A percentile compares a stretch with the other conserved stretches of the same genome.
Conservation (phyloP, 2,888 invertebrate species). For the Drosophila colorata region DNA sequence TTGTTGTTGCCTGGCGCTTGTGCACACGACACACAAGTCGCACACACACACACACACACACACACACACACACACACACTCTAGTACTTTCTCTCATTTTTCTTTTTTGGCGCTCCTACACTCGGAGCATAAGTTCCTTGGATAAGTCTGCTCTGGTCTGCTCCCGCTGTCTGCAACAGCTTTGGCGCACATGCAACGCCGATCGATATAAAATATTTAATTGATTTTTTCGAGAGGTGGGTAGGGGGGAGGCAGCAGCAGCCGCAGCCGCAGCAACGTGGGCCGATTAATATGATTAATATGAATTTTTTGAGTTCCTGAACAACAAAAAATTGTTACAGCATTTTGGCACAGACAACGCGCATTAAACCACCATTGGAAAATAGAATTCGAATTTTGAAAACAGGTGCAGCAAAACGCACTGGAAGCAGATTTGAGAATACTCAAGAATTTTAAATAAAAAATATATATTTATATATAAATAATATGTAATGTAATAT, state of each 20-base stretch:
- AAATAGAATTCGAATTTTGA: slow-evolving; percentile 32
- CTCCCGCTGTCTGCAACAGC: slow-evolving; percentile 37
- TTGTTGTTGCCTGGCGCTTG: slow-evolving; percentile 67
- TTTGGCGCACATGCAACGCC: slow-evolving; percentile 41
- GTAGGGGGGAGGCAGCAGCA: too few relatives aligned
- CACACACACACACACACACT: slow-evolving; percentile 9
- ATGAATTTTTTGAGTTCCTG: slow-evolving; percentile 34
- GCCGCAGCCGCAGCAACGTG: slow-evolving; percentile 19
- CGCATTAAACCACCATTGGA: slow-evolving; percentile 50
- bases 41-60: slow-evolving; percentile 32
- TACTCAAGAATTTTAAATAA: background rate
- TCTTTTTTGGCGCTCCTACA: slow-evolving; percentile 35
- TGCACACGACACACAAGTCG: slow-evolving; percentile 83
- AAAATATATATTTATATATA: background rate
- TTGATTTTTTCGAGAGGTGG: slow-evolving; percentile 32
- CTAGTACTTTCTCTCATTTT: slow-evolving; percentile 26
- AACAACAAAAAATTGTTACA: slow-evolving; percentile 48
- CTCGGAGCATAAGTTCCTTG: slow-evolving; percentile 49
- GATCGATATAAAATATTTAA: slow-evolving; percentile 53
- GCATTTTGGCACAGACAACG: slow-evolving; percentile 60
- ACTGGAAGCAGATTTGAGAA: slow-evolving; percentile 12
- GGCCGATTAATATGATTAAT: slow-evolving; percentile 60
- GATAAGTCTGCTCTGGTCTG: slow-evolving; percentile 21
- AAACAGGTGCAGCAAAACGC: slow-evolving; percentile 41
- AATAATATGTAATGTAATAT: too few relatives aligned